Conservation (phyloP, 2,888 invertebrate genomes). For the Metopia argyrocephala region DNA sequence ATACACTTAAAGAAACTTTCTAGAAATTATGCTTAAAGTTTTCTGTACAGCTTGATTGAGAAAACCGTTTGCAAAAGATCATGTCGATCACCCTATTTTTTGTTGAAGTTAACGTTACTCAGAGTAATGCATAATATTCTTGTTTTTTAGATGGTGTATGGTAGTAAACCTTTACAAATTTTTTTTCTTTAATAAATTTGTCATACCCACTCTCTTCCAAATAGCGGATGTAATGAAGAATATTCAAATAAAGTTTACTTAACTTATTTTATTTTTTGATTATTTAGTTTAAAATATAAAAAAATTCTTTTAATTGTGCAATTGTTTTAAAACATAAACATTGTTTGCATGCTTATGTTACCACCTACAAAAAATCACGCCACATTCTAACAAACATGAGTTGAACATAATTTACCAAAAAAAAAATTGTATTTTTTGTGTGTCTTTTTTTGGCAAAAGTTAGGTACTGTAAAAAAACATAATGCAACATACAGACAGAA, state of each 20-base stretch:
- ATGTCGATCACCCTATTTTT: no score
- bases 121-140: no score
- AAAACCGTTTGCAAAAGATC: no score
- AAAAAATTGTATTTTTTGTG: not conserved
- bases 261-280: no score
- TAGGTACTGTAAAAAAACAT: slow-evolving; percentile 3
- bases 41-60: no score
- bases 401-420: slow-evolving; percentile 22
- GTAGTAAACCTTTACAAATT: no score
- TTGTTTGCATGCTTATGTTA: slow-evolving; percentile 46
- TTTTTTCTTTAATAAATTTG: not conserved
- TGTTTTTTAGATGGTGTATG: no score
- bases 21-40: no score
- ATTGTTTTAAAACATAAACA: slow-evolving; percentile 41
- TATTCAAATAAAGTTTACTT: no score
- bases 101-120: no score
- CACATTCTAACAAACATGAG: slow-evolving; percentile 45
- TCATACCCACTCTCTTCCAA: not conserved
- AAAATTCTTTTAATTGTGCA: slow-evolving; percentile 44
- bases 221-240: slow-evolving; percentile 12
- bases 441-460: not conserved
- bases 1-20: no score
- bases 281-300: not conserved
- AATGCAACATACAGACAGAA: slow-evolving; percentile 20
- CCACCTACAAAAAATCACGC: slow-evolving; percentile 60